These are phyloP conservation scores for Odocoileus hemionus DNA, from an alignment of 2,113 vertebrate genomes.

Conservation along the genomic window DNA sequence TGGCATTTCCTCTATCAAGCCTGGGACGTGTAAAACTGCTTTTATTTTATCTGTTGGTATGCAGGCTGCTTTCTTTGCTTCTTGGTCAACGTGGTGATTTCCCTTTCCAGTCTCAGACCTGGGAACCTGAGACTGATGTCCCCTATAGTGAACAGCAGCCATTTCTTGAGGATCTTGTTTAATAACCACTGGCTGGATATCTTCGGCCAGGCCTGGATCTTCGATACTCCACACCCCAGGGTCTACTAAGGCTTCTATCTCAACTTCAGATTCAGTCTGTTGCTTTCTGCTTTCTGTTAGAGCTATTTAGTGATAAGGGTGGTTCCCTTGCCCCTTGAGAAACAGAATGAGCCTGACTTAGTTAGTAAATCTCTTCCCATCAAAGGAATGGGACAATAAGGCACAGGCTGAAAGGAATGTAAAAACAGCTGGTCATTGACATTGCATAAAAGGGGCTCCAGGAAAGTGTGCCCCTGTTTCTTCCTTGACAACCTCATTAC, in stretches of 20 bases:
- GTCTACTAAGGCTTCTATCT: neutral
- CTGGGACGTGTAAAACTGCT: neutral
- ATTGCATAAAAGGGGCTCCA: neutral
- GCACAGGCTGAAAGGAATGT: neutral
- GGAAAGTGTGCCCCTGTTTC: neutral
- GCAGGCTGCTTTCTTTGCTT: neutral
- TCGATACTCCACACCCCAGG: neutral
- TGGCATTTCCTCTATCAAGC: neutral
- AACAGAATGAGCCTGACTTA: neutral
- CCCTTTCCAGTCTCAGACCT: neutral
- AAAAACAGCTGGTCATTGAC: neutral
- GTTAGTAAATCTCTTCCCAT: neutral
- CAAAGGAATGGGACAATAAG: neutral
- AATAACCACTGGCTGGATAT: neutral
- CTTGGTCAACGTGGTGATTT: neutral
- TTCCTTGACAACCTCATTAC: neutral
- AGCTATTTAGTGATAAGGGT: neutral
- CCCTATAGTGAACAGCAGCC: neutral
- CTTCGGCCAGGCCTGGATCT: neutral
- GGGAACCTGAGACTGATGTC: neutral
- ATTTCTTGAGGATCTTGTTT: neutral
- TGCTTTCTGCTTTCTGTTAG: neutral
- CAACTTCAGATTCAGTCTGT: neutral
- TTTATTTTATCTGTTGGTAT: neutral
- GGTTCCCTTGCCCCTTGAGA: neutral